Evolutionary conservation across 2,113 vertebrate species (phyloP).

Genomic region (Philantomba maxwellii): DNA sequence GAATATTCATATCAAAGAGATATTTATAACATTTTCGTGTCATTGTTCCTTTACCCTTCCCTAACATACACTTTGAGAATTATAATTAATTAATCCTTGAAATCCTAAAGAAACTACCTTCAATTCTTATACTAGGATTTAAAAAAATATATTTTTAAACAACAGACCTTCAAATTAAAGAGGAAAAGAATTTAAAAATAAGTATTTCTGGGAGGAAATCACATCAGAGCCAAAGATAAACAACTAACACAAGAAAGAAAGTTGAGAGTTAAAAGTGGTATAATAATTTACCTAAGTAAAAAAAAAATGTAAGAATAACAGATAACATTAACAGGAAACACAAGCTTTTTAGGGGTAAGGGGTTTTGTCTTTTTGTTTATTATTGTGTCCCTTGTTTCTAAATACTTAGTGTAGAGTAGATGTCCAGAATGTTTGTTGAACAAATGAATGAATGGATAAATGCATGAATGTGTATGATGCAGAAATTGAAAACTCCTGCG

Average conservation of each 20-base stretch:
- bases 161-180: background rate
- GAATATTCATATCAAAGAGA: slow-evolving; percentile 66
- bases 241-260: background rate
- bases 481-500: background rate
- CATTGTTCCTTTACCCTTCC: slow-evolving; percentile 50
- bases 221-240: background rate
- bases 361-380: background rate
- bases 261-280: background rate
- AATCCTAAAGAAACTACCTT: slow-evolving; percentile 64
- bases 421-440: background rate
- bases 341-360: background rate
- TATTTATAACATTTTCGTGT: slow-evolving; percentile 66
- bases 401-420: background rate
- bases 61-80: slow-evolving; percentile 67
- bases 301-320: background rate
- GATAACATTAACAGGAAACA: background rate
- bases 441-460: background rate
- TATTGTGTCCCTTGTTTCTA: background rate
- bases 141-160: slow-evolving; percentile 59
- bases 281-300: background rate
- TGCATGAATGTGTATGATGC: background rate
- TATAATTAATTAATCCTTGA: slow-evolving; percentile 51
- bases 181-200: slow-evolving; percentile 12
- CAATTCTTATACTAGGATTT: slow-evolving; percentile 57
- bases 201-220: background rate